Evolutionary conservation across 1,140 invertebrate species (phyloP).

Genomic region (Formica selysi): DNA sequence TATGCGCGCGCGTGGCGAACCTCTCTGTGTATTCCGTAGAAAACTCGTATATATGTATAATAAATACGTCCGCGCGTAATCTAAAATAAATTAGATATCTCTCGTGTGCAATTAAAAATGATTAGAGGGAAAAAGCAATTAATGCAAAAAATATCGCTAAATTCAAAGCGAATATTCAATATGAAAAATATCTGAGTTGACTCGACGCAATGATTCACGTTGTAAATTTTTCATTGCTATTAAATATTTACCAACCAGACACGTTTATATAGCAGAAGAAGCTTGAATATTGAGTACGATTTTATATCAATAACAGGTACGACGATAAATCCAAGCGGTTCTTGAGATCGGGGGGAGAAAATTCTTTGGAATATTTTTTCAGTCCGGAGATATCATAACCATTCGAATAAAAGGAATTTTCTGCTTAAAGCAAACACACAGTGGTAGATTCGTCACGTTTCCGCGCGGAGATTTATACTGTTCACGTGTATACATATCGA

Average conservation of each 20-base stretch:
- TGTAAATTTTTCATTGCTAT: background rate
- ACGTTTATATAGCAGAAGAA: background rate
- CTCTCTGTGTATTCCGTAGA: background rate
- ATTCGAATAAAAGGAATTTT: constrained; percentile 12
- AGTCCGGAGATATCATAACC: background rate
- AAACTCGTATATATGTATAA: background rate
- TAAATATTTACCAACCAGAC: background rate
- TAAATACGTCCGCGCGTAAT: background rate
- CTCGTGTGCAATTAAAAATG: background rate
- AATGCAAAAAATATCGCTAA: background rate
- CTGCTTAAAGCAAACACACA: constrained; percentile 42
- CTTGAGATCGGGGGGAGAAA: background rate
- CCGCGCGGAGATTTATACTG: constrained; percentile 33
- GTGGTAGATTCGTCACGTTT: constrained; percentile 36
- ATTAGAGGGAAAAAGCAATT: background rate
- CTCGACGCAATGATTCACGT: background rate
- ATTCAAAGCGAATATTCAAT: background rate
- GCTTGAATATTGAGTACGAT: background rate
- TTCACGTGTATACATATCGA: constrained; percentile 15
- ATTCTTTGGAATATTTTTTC: constrained; percentile 17
- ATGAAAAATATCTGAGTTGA: constrained; percentile 23
- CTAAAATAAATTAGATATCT: background rate
- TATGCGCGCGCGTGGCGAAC: background rate
- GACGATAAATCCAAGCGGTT: background rate
- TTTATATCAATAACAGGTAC: constrained; percentile 1